Percentiles rank a stretch among this genome's conserved stretches.
Evolutionary conservation across 2,888 invertebrate genomes (phyloP).

Genomic region (Drosophila pseudotalamancana): DNA sequence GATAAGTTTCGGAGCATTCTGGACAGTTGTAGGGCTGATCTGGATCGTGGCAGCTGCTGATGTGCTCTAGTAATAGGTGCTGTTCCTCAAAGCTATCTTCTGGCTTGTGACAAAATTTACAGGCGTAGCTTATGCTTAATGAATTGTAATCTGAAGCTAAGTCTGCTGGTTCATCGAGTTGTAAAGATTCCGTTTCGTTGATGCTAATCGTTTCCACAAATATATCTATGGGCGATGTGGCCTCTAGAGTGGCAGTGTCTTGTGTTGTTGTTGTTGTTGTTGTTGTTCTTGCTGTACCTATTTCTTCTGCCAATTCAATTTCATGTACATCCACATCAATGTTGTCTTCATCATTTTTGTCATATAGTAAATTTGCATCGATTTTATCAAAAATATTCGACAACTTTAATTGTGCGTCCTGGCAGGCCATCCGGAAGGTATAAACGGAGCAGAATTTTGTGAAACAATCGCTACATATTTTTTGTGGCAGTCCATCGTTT

Average conservation of each 20-base stretch:
- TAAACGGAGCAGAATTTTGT: constrained; percentile 78
- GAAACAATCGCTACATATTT: constrained; percentile 81
- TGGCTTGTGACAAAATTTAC: constrained; percentile 76
- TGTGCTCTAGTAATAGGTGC: constrained; percentile 70
- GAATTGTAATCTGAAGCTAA: constrained; percentile 27
- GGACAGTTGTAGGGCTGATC: constrained; percentile 79
- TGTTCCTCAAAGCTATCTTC: constrained; percentile 71
- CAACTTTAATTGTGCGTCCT: constrained; percentile 77
- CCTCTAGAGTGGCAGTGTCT: constrained; percentile 70
- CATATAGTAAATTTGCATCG: constrained; percentile 72
- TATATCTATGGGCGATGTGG: constrained; percentile 45
- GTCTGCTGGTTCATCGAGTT: constrained; percentile 13
- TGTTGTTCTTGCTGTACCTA: constrained; percentile 12
- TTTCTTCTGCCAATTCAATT: constrained; percentile 10
- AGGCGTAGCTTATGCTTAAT: constrained; percentile 61
- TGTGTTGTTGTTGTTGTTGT: constrained; percentile 29
- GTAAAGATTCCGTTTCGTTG: constrained; percentile 26
- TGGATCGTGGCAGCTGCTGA: constrained; percentile 63
- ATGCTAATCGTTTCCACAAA: constrained; percentile 41
- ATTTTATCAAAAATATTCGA: constrained; percentile 81
- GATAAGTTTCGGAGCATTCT: constrained; percentile 70
- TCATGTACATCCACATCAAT: constrained; percentile 1
- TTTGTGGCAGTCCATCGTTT: constrained; percentile 80
- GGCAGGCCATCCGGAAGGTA: constrained; percentile 74
- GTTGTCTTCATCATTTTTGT: constrained; percentile 40